A percentile compares a stretch with the other conserved stretches of the same genome.
Conservation (phyloP, 2,888 invertebrate species). For the Drosophila suboccidentalis region DNA sequence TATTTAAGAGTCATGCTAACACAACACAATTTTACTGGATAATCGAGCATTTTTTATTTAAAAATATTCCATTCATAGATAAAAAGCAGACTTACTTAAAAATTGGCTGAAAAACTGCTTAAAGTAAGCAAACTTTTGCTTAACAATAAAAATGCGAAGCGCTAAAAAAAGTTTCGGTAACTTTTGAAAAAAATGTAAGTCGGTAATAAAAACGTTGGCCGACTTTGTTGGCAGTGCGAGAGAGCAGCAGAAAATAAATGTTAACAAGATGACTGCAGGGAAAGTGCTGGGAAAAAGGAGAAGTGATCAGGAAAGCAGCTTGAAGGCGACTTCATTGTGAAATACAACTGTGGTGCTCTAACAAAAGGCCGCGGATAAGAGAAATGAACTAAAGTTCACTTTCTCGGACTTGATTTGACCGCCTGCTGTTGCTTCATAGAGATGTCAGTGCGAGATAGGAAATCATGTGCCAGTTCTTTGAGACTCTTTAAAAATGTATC, state of each 20-base stretch:
- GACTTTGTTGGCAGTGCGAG: slow-evolving; percentile 24
- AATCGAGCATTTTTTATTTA: slow-evolving; percentile 3
- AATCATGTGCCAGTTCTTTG: neutral
- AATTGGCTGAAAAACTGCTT: slow-evolving; percentile 59
- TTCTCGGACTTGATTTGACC: slow-evolving; percentile 43
- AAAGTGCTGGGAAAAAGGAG: slow-evolving; percentile 14
- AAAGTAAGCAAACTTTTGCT: slow-evolving; percentile 54
- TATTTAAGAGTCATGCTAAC: slow-evolving; percentile 5
- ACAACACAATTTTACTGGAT: neutral
- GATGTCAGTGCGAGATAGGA: neutral
- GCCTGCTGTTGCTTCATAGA: slow-evolving; percentile 14
- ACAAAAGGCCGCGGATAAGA: slow-evolving; percentile 32
- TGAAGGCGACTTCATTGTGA: slow-evolving; percentile 37
- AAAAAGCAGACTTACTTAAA: slow-evolving; percentile 21
- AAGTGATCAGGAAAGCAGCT: slow-evolving; percentile 33
- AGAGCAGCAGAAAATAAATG: slow-evolving; percentile 70
- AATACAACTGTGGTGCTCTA: slow-evolving; percentile 19
- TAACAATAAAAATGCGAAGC: slow-evolving; percentile 36
- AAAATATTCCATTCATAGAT: neutral
- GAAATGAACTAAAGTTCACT: slow-evolving; percentile 42
- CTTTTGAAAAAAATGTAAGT: slow-evolving; percentile 60
- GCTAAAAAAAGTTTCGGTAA: slow-evolving; percentile 51
- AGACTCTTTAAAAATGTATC: neutral
- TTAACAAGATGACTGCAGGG: slow-evolving; percentile 64
- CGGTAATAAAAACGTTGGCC: slow-evolving; percentile 50